Evolutionary conservation across 2,797 vertebrate species (phyloP).

Genomic region (Buceros bicornis): DNA sequence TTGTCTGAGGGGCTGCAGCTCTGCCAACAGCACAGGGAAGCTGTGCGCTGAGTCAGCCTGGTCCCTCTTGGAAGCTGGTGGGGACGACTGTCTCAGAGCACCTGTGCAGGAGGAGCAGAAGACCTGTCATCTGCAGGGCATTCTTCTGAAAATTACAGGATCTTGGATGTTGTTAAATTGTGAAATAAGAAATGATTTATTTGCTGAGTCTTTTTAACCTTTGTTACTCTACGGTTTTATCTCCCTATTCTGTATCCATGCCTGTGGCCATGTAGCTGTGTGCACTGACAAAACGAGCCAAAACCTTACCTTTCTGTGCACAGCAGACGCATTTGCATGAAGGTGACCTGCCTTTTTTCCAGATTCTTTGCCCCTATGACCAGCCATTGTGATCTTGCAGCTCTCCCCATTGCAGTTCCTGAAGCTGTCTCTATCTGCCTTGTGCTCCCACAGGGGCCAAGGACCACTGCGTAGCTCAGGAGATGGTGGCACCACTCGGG

Average conservation of each 20-base stretch:
- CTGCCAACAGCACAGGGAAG: neutral
- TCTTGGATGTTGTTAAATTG: neutral
- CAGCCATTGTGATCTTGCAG: neutral
- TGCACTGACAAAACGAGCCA: neutral
- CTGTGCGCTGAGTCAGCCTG: neutral
- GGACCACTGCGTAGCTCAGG: fast-evolving
- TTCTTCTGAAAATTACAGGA: neutral
- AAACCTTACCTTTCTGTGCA: fast-evolving
- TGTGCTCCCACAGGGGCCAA: fast-evolving
- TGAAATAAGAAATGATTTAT: neutral
- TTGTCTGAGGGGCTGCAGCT: neutral
- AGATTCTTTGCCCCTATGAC: neutral
- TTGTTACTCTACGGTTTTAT: neutral
- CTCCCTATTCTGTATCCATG: neutral
- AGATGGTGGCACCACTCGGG: neutral
- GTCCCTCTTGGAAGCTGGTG: neutral
- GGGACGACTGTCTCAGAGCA: neutral
- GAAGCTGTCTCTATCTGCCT: neutral
- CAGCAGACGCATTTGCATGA: fast-evolving
- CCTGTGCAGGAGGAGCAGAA: neutral
- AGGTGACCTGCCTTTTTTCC: neutral
- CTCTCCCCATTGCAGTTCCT: neutral
- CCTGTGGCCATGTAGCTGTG: neutral
- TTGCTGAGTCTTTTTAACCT: neutral
- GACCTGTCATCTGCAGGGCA: neutral